Evolutionary conservation across 2,797 vertebrate species (phyloP).

Genomic region (Acipenser oxyrinchus): DNA sequence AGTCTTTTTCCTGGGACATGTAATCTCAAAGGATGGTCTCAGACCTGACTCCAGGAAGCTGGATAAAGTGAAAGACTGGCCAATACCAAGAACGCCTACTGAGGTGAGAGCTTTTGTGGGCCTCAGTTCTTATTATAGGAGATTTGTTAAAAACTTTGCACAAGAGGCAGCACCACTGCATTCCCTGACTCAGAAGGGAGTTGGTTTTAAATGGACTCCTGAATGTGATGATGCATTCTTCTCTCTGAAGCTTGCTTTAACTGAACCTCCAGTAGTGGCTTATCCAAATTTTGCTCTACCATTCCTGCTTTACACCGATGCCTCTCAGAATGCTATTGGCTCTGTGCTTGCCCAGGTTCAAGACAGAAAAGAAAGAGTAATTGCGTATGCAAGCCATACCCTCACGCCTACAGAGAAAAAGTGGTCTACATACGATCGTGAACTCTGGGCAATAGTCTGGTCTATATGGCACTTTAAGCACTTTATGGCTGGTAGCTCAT

Average conservation of each 20-base stretch:
- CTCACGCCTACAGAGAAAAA: too few species aligned
- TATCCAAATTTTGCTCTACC: slow-evolving; percentile 15
- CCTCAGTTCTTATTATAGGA: slow-evolving; percentile 22
- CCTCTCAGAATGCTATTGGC: slow-evolving; percentile 15
- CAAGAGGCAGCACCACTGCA: slow-evolving; percentile 12
- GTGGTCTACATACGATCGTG: too few species aligned
- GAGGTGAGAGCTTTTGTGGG: slow-evolving; percentile 15
- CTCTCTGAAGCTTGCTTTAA: slow-evolving; percentile 9
- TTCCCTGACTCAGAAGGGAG: slow-evolving; percentile 17
- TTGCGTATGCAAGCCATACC: too few species aligned
- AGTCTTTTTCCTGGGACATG: slow-evolving; percentile 11
- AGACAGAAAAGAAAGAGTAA: slow-evolving; percentile 4
- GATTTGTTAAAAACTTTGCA: slow-evolving; percentile 21
- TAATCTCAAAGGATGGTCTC: slow-evolving; percentile 8
- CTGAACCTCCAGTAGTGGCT: slow-evolving; percentile 12
- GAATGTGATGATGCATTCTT: slow-evolving; percentile 14
- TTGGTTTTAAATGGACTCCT: slow-evolving; percentile 7
- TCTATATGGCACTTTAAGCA: too few species aligned
- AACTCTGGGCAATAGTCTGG: too few species aligned
- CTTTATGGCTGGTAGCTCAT: too few species aligned
- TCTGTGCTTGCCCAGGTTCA: slow-evolving; percentile 12
- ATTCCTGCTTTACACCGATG: slow-evolving; percentile 20
- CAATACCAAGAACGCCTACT: neutral
- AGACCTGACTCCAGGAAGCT: slow-evolving; percentile 19
- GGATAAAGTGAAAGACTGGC: slow-evolving; percentile 9